These are phyloP conservation scores for Dendroctonus valens DNA, from an alignment of 1,140 invertebrate species.

Conservation along the genomic window DNA sequence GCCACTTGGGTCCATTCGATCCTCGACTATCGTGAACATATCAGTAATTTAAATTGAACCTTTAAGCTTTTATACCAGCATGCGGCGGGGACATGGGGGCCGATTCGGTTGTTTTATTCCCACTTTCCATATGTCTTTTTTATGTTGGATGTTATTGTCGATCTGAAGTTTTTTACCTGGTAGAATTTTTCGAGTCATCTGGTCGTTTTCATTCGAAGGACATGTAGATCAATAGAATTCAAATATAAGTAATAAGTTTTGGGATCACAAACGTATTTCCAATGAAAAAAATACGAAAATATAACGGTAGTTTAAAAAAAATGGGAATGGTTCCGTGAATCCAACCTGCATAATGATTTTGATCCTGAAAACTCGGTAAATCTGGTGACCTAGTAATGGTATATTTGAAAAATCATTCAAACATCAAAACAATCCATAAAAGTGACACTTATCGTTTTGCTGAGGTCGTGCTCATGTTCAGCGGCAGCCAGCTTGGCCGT, in stretches of 20 bases:
- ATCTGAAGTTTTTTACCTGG: no score
- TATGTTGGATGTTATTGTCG: conserved; percentile 4
- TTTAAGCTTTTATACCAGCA: conserved; percentile 30
- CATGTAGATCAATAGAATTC: no score
- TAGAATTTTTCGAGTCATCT: no score
- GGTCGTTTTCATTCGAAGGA: no score
- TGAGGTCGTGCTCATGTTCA: conserved; percentile 9
- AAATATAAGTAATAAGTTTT: no score
- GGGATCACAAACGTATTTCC: no score
- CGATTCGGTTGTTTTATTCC: conserved; percentile 16
- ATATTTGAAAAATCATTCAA: conserved; percentile 5
- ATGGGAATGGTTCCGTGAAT: no score
- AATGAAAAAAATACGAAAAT: no score
- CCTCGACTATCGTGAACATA: conserved; percentile 28
- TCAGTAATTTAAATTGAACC: conserved; percentile 34
- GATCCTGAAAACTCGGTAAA: no score
- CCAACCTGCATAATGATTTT: no score
- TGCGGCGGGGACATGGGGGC: conserved; percentile 23
- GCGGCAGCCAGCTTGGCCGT: conserved; percentile 4
- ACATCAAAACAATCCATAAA: conserved; percentile 14
- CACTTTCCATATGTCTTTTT: conserved; percentile 3
- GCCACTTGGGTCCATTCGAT: conserved; percentile 24
- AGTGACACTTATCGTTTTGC: conserved; percentile 15
- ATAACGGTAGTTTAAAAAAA: no score
- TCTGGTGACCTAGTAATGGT: neutral